A percentile compares a stretch with the other conserved stretches of the same genome.
Conservation (phyloP, 2,797 vertebrate species). For the Siniperca obscura region DNA sequence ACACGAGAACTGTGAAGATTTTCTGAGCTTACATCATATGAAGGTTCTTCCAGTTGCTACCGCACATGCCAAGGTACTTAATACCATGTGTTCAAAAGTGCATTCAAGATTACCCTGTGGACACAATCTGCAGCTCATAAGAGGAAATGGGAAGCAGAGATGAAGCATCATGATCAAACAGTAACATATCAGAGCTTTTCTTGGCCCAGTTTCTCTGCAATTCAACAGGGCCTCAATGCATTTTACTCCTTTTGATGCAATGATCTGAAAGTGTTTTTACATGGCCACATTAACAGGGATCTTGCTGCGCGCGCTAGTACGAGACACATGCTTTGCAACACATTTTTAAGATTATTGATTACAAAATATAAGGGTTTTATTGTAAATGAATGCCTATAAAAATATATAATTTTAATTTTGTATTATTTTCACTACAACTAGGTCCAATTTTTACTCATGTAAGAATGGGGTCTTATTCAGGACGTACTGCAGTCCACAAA, state of each 20-base stretch:
- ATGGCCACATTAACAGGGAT: conserved; percentile 22
- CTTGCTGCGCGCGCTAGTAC: not conserved
- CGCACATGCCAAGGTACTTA: conserved; percentile 51
- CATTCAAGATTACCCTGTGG: conserved; percentile 73
- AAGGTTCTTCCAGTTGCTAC: conserved; percentile 21
- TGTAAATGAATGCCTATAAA: not conserved
- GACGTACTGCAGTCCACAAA: conserved; percentile 3
- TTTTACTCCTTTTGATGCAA: conserved; percentile 61
- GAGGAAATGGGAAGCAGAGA: conserved; percentile 63
- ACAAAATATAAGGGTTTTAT: not conserved
- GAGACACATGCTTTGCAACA: not conserved
- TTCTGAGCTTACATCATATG: conserved; percentile 18
- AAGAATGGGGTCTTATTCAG: not conserved
- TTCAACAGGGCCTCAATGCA: conserved; percentile 50
- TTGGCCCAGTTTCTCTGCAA: conserved; percentile 69
- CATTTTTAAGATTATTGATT: not conserved
- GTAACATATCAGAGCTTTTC: conserved; percentile 61
- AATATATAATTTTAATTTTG: not conserved
- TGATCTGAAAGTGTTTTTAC: conserved; percentile 59
- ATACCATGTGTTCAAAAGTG: conserved; percentile 59
- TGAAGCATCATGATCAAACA: conserved; percentile 72
- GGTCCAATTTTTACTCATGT: not conserved
- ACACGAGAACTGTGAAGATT: conserved; percentile 7
- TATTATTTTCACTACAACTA: not conserved
- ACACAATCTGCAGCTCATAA: conserved; percentile 68